Percentiles rank a stretch among this genome's conserved stretches.
These are phyloP conservation scores for Andrena bicolor DNA, from an alignment of 2,888 invertebrate species.

Conservation along the genomic window DNA sequence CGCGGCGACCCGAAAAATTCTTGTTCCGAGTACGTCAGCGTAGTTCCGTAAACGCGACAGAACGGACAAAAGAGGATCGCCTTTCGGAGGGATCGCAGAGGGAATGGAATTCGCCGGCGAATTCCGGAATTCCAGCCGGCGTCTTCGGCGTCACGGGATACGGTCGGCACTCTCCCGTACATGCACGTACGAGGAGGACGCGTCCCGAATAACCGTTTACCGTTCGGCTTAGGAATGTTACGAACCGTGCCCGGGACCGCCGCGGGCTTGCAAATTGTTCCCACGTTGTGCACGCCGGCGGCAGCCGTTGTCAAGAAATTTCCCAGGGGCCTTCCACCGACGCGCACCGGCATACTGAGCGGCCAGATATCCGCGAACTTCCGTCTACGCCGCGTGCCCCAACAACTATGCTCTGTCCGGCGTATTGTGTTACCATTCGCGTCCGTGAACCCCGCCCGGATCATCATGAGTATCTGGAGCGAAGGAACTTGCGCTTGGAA, in stretches of 20 bases:
- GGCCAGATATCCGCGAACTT: conserved; percentile 54
- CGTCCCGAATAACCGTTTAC: conserved; percentile 77
- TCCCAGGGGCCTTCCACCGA: conserved; percentile 74
- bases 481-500: background rate
- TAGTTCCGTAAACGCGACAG: conserved; percentile 46
- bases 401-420: conserved; percentile 36
- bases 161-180: conserved; percentile 50
- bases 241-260: conserved; percentile 72
- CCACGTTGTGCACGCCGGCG: conserved; percentile 68
- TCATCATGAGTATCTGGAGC: background rate
- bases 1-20: conserved; percentile 36
- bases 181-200: conserved; percentile 73
- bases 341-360: conserved; percentile 72
- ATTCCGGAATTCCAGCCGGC: conserved; percentile 77
- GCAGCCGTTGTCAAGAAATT: conserved; percentile 76
- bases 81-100: conserved; percentile 45
- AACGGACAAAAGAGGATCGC: conserved; percentile 44
- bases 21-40: conserved; percentile 58
- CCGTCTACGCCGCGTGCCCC: conserved; percentile 37
- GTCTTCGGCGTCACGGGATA: conserved; percentile 61
- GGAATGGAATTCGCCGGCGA: conserved; percentile 72
- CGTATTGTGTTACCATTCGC: conserved; percentile 42
- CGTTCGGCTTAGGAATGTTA: conserved; percentile 76
- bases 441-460: background rate
- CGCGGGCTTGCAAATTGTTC: conserved; percentile 81